Evolutionary conservation across 2,113 vertebrate species (phyloP).

Genomic region (Plecotus auritus): DNA sequence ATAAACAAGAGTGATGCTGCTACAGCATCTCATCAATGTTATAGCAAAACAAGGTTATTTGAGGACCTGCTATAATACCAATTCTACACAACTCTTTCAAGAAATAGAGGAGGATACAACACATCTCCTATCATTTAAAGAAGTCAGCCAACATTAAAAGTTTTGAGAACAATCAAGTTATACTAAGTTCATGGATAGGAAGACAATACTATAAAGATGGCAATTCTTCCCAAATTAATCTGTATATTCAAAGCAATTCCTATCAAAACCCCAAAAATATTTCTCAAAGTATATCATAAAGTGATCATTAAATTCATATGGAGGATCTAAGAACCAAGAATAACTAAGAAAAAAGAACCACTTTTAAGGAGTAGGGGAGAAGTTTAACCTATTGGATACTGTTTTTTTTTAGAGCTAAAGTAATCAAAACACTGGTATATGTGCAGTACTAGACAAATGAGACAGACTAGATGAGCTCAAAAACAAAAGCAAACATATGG

Average conservation of each 20-base stretch:
- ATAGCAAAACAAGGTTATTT: neutral
- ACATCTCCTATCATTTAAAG: neutral
- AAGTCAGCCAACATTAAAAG: constrained; percentile 18
- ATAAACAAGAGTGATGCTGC: neutral
- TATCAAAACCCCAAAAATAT: neutral
- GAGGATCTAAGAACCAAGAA: neutral
- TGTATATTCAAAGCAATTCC: neutral
- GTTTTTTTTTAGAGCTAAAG: neutral
- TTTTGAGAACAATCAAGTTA: neutral
- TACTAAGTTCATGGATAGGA: neutral
- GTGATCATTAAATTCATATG: constrained; percentile 4
- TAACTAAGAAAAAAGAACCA: neutral
- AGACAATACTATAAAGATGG: neutral
- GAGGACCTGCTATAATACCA: neutral
- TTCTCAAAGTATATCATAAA: constrained; percentile 15
- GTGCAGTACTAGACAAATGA: neutral
- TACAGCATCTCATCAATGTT: neutral
- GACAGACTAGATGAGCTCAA: neutral
- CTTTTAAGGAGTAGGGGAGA: neutral
- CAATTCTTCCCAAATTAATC: neutral
- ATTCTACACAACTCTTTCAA: neutral
- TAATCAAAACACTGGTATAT: neutral
- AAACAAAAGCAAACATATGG: neutral
- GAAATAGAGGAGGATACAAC: neutral
- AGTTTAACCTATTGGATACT: neutral